A percentile compares a stretch with the other conserved stretches of the same genome.
These are phyloP conservation scores for Heloderma charlesbogerti DNA, from an alignment of 2,113 vertebrate species.

Conservation along the genomic window DNA sequence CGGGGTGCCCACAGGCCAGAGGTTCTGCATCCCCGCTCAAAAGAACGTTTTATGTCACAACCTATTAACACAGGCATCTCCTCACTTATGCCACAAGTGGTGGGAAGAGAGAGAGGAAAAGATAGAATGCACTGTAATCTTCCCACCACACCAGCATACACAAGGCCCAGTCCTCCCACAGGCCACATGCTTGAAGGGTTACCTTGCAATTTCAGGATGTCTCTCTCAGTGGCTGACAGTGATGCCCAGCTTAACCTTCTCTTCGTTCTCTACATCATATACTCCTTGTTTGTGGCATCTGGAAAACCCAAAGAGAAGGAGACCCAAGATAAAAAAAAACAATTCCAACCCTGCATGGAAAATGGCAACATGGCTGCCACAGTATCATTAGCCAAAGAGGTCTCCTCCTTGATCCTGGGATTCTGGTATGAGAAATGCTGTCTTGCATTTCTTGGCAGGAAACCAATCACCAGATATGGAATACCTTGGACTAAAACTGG, in stretches of 20 bases:
- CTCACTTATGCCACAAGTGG: not conserved
- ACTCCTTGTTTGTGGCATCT: constrained; percentile 96
- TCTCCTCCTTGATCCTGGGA: not conserved
- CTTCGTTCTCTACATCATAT: constrained; percentile 95
- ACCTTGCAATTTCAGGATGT: constrained; percentile 71
- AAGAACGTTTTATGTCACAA: not conserved
- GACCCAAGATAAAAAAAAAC: constrained; percentile 23
- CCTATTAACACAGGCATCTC: not conserved
- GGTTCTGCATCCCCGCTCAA: no score
- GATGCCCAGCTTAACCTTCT: constrained; percentile 94
- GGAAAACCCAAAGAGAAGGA: constrained; percentile 46
- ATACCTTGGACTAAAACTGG: not conserved
- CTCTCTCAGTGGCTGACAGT: constrained; percentile 87
- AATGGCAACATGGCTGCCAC: not conserved
- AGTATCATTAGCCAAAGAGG: not conserved
- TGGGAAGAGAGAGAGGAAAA: not conserved
- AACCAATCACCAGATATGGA: not conserved
- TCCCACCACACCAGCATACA: not conserved
- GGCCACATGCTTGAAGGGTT: constrained; percentile 32
- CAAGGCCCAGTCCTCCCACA: not conserved
- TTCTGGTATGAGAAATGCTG: not conserved
- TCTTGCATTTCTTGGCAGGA: not conserved
- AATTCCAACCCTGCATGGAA: not conserved
- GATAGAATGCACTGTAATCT: not conserved
- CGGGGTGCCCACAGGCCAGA: no score